Base-by-base conservation (phyloP, 2,797 vertebrate species). In the Anas bernieri region DNA sequence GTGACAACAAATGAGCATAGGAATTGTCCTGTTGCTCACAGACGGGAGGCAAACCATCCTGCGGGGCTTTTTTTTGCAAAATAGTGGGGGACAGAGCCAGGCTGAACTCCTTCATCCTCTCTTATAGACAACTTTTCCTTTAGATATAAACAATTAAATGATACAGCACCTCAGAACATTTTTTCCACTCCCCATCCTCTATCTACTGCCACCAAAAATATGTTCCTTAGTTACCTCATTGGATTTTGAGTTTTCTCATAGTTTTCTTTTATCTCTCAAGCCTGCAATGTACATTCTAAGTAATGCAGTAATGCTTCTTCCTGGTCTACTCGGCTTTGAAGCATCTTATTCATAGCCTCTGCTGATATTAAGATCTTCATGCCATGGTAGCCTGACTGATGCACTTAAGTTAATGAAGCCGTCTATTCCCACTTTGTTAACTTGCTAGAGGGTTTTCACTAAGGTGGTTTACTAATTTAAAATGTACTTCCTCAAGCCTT, bases 71-170 rank as follows among this genome's bases (percentile, higher is more conserved):
- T 18, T 20, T 37, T n/a, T 54, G 56, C 7, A 91, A 33, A 31
- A 11, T 15, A 56, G 7, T 37, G 2, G 1, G 3, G 6, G 1
- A 33, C 0, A 0, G 11, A 78, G 6, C 15, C 28, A 6, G 2
- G 45, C 31, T 86, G 31, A 9, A 7, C 10, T 64, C 26, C 39
- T 58, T 83, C 76, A 59, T 55, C 23, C 15, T 68, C 22, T 85
- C 7, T 67, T 64, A 48, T 30, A 6, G 6, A 33, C 33, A 41
- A 9, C 33, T 39, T 0, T 48, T 92, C 26, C 31, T 12, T 77
- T 54, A 86, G 54, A 25, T 50, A 14, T 39, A 75, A 75, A 33
- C 17, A 66, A 39, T 23, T 6, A 45, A 41, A 62, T 10, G 0
- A 46, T 43, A 17, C 1, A 55, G 9, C 23, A 75, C 20, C 54